Evolutionary conservation across 2,797 vertebrate genomes (phyloP).

Genomic region (Martes flavigula): DNA sequence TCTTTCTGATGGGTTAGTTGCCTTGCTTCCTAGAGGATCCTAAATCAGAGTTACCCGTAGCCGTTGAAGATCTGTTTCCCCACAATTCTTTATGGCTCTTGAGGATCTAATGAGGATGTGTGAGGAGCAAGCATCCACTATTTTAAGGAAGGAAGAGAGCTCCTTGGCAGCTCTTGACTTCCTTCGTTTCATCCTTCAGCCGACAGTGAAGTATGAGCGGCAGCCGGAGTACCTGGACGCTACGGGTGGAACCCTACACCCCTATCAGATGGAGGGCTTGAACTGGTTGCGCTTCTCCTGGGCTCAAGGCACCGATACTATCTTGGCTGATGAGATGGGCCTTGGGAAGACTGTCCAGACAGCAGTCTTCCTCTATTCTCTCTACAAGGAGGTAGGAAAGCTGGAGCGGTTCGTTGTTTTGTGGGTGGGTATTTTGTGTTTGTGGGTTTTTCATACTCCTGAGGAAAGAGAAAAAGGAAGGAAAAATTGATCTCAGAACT

Average conservation of each 20-base stretch:
- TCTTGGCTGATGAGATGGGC: constrained; percentile 98
- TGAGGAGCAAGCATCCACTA: neutral
- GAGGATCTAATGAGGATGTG: neutral
- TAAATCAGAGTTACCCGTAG: neutral
- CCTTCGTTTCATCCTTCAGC: constrained; percentile 83
- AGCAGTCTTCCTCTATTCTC: constrained; percentile 96
- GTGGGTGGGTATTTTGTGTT: neutral
- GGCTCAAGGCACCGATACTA: constrained; percentile 99
- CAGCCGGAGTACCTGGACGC: constrained; percentile 96
- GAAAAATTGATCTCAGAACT: neutral
- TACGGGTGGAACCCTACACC: constrained; percentile 95
- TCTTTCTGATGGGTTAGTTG: neutral
- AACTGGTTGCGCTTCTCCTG: constrained; percentile 99
- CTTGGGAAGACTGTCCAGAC: constrained; percentile 99
- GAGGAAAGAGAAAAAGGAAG: neutral
- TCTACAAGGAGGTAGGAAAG: constrained; percentile 96
- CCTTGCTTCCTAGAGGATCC: neutral
- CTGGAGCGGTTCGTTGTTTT: constrained; percentile 56
- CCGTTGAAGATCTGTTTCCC: neutral
- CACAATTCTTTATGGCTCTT: neutral
- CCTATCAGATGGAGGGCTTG: constrained; percentile 97
- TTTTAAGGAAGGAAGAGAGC: neutral
- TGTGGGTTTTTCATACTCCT: neutral
- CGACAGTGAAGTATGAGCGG: constrained; percentile 98
- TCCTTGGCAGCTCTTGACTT: neutral